Base-by-base conservation (phyloP, 2,113 vertebrate genomes). In the Aldabrachelys gigantea region DNA sequence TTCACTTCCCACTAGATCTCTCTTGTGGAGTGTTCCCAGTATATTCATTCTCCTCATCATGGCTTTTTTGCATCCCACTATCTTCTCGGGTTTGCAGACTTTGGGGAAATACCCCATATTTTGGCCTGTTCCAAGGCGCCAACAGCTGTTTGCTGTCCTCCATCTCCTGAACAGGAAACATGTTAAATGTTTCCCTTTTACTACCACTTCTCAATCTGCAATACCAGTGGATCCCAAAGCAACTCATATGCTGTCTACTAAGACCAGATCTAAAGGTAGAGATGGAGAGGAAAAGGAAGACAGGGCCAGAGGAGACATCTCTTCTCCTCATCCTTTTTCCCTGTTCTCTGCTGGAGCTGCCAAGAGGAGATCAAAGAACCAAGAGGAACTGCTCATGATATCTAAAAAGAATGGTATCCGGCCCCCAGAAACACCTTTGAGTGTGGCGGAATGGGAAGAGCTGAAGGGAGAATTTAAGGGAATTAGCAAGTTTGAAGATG, bases 271-370 rank as follows among this genome's bases (percentile, higher is more conserved):
- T 94, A 65, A 57, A 90, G 75, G 41, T 47, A 96, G 91, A 95
- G 35, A 78, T 8, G 85, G 95, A 90, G 54, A 10, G 78, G 31
- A 82, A 87, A 41, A 49, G 41, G 22, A 94, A 76, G 57, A 6
- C 27, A 91, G 44, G 62, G 38, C 87, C 52, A 72, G 78, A 27
- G 59, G 90, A 75, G 53, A 80, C 54, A 72, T 82, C 80, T 86
- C 82, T 53, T 72, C 78, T 50, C 90, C 78, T 50, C 89, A 88
- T 25, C 62, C 96, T 25, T 94, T 90, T 62, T 98, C 97, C 31
- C 96, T 98, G 84, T 99, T 99, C 95, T 98, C 98, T 96, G 98
- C 98, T 44, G 98, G 98, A 72, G 98, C 98, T 3, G 98, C 98
- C 2, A 99, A 98, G 95, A 99, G 96, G 90, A 98, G 49, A 11